phyloP scores from a whole-genome alignment of 2,888 invertebrate genomes.

The Drosophila anomalata region DNA sequence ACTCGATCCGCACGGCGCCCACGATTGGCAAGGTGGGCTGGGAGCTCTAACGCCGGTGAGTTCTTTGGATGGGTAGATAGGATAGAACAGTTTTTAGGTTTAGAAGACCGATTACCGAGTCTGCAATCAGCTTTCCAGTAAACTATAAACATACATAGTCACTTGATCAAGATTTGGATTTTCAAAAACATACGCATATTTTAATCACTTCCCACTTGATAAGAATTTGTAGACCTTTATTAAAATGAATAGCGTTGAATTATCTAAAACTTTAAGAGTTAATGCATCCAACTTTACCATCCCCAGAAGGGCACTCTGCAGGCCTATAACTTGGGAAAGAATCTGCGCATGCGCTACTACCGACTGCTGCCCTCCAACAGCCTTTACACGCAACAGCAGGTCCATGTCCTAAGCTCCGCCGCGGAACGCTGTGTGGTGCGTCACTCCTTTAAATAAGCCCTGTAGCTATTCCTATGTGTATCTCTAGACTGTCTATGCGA shows the following conservation, averaged over 20 bases:
- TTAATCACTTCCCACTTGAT: neutral
- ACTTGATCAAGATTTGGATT: neutral
- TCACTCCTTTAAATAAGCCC: constrained; percentile 40
- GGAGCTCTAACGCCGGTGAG: constrained; percentile 88
- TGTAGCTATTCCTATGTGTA: constrained; percentile 28
- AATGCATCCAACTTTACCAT: neutral
- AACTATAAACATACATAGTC: neutral
- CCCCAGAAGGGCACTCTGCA: constrained; percentile 90
- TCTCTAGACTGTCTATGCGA: constrained; percentile 39
- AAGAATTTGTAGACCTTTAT: neutral
- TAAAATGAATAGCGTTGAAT: neutral
- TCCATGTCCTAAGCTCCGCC: constrained; percentile 90
- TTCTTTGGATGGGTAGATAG: neutral
- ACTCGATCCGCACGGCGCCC: constrained; percentile 90
- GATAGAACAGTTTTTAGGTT: too few relatives aligned
- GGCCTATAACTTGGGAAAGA: constrained; percentile 89
- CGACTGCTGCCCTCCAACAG: constrained; percentile 87
- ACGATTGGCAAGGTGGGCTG: constrained; percentile 92
- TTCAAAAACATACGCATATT: neutral
- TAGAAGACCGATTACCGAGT: too few relatives aligned
- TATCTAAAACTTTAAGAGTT: neutral
- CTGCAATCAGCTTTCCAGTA: too few relatives aligned
- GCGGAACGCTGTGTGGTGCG: constrained; percentile 88
- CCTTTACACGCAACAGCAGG: constrained; percentile 86
- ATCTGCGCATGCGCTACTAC: constrained; percentile 89